Conservation (phyloP, 2,888 invertebrate genomes). For the Erpobdella octoculata region DNA sequence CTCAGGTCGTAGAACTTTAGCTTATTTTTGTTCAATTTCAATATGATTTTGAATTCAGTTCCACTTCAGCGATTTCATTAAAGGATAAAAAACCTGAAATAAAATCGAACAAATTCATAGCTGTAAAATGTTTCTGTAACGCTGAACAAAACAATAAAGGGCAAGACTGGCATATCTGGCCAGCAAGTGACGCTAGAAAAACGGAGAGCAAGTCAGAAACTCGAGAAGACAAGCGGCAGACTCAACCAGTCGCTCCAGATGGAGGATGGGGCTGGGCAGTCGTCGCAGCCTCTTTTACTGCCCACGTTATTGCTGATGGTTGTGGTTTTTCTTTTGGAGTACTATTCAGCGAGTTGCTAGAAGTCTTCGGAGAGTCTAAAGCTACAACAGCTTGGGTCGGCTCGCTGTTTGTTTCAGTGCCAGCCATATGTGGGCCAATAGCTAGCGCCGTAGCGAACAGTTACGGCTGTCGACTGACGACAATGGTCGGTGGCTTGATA, state of each 20-base stretch:
- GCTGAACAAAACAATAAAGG: too few species aligned
- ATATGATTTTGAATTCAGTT: too few species aligned
- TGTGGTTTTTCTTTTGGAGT: slow-evolving; percentile 64
- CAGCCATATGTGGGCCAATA: slow-evolving; percentile 58
- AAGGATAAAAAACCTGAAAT: not conserved
- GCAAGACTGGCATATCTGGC: not conserved
- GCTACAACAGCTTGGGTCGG: slow-evolving; percentile 71
- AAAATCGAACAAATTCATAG: not conserved
- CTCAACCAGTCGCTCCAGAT: slow-evolving; percentile 53
- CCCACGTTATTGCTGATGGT: slow-evolving; percentile 76
- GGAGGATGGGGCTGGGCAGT: slow-evolving; percentile 91
- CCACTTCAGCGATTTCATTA: too few species aligned
- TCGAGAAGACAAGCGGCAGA: not conserved
- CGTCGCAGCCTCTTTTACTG: slow-evolving; percentile 87
- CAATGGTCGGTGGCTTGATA: slow-evolving; percentile 48
- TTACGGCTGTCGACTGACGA: slow-evolving; percentile 48
- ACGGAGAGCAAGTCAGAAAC: not conserved
- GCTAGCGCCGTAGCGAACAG: slow-evolving; percentile 48
- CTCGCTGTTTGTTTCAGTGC: slow-evolving; percentile 82
- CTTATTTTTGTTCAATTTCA: too few species aligned
- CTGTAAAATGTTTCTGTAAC: not conserved
- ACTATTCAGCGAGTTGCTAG: slow-evolving; percentile 69
- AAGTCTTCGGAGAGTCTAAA: slow-evolving; percentile 45
- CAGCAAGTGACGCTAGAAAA: not conserved
- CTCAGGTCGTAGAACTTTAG: too few species aligned